These are phyloP conservation scores for Amphipoea lucens DNA, from an alignment of 2,888 invertebrate genomes.

Conservation along the genomic window DNA sequence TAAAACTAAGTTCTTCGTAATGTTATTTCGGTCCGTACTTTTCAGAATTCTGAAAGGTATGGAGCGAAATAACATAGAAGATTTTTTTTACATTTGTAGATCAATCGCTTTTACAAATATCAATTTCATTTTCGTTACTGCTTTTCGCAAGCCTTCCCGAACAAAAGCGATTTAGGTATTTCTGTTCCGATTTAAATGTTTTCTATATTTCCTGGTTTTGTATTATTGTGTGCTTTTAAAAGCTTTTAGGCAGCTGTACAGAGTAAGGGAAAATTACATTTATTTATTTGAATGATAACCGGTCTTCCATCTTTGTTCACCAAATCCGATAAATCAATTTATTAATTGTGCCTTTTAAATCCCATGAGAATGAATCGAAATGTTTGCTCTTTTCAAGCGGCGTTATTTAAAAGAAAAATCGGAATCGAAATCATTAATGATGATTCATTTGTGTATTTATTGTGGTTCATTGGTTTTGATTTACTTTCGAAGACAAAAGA, in stretches of 20 bases:
- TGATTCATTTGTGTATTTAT: not conserved
- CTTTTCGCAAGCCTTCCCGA: conserved; percentile 14
- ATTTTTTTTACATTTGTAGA: not conserved
- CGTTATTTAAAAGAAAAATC: conserved; percentile 18
- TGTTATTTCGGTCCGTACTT: no score
- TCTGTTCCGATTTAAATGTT: conserved; percentile 31
- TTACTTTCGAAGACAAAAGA: not conserved
- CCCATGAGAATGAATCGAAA: conserved; percentile 11
- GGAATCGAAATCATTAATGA: not conserved
- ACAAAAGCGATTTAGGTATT: conserved; percentile 36
- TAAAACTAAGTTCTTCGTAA: not conserved
- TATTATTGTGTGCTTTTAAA: conserved; percentile 30
- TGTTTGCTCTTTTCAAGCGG: conserved; percentile 18
- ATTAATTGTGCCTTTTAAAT: conserved; percentile 47
- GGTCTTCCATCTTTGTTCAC: conserved; percentile 36
- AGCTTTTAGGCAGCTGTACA: conserved; percentile 23
- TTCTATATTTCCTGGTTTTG: conserved; percentile 4
- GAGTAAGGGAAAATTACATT: conserved; percentile 18
- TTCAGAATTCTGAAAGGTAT: not conserved
- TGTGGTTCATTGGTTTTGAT: not conserved
- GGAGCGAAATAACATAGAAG: not conserved
- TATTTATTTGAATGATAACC: conserved; percentile 31
- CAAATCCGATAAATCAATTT: conserved; percentile 41
- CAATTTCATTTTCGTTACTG: conserved; percentile 24
- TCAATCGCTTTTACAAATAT: not conserved